Evolutionary conservation across 2,888 invertebrate genomes (phyloP), one percentile per base, ranked within the genome.

Genomic region (Scotopteryx bipunctaria): DNA sequence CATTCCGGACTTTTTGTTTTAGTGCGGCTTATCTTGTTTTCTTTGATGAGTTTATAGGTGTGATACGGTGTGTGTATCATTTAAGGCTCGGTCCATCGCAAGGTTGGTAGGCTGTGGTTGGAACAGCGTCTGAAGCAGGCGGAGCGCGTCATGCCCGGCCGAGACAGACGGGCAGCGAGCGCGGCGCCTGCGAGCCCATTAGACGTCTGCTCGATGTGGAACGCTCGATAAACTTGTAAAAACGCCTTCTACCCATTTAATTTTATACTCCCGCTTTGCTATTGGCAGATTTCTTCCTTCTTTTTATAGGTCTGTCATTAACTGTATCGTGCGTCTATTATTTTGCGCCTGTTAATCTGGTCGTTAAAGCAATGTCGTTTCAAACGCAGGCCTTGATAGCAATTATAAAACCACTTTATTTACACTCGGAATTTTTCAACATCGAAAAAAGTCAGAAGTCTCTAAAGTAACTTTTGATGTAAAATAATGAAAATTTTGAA

Each of bases 171-270:
- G 86, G 82, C 88, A 86, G 84, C 85, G 84, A 69, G 78, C 78
- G 76, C 83, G 87, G 87, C 87, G 88, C 88, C 89, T 84, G 74
- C 73, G 71, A 79, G 79, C 78, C 87, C 87, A 88, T 88, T 88
- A 88, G 77, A 78, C 78, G 87, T 85, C 88, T 84, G 80, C 78
- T 78, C 82, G 83, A 85, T 86, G 83, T 86, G 69, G 86, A 87
- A 86, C 89, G 90, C 89, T 89, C 89, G 87, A 89, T 89, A 89
- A 89, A 89, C 89, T 89, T 88, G 83, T 88, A 87, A 88, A 89
- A 89, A 87, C 86, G 86, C 86, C 84, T 86, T 86, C 86, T 83
- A 84, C 82, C 83, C 83, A 86, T 88, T 89, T 89, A 87, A 88
- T 88, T 88, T 89, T 89, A 89, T 86, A 84, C 74, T 83, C 81